Evolutionary conservation across 2,888 invertebrate genomes (phyloP).

Genomic region (Epinotia demarniana): DNA sequence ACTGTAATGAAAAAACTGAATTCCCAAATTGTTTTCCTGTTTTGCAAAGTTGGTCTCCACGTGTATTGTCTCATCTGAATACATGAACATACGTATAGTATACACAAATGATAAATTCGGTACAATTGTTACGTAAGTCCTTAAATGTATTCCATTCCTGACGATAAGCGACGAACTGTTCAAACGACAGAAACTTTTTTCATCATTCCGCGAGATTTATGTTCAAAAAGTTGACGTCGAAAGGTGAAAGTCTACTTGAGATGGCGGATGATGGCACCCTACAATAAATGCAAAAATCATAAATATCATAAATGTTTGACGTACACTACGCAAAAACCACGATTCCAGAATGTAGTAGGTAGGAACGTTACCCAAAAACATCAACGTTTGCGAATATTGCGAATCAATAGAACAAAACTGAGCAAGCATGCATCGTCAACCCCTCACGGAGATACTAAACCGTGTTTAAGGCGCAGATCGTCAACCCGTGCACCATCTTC

Average conservation of each 20-base stretch:
- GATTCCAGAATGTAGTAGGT: background rate
- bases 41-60: slow-evolving; percentile 43
- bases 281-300: background rate
- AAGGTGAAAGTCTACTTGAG: background rate
- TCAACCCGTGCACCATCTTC: slow-evolving; percentile 52
- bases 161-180: background rate
- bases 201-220: slow-evolving; percentile 4
- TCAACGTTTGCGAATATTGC: background rate
- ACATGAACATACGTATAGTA: background rate
- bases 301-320: background rate
- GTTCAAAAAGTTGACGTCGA: background rate
- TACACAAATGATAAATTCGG: background rate
- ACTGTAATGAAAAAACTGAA: slow-evolving; percentile 48
- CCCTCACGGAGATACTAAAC: background rate
- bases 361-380: background rate
- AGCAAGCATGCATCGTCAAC: background rate
- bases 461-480: slow-evolving; percentile 19
- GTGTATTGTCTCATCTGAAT: slow-evolving; percentile 2
- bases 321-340: background rate
- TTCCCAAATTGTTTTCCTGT: slow-evolving; percentile 48
- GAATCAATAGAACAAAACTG: background rate
- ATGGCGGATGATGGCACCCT: background rate
- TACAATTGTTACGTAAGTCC: background rate
- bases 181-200: slow-evolving; percentile 3
- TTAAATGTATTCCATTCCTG: background rate